These are phyloP conservation scores for Aphis craccivora DNA, from an alignment of 1,140 invertebrate genomes.

Conservation along the genomic window DNA sequence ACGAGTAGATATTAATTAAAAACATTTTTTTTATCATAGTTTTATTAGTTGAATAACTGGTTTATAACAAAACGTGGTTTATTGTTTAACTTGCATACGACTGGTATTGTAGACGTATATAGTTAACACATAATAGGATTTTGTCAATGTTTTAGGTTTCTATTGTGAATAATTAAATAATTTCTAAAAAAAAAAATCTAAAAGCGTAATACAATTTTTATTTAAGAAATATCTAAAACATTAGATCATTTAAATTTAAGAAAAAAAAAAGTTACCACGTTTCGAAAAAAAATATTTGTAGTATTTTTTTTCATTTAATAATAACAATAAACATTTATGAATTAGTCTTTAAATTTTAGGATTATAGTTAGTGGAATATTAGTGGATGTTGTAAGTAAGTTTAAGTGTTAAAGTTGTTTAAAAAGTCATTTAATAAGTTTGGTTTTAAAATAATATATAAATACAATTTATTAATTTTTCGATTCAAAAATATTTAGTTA, in stretches of 20 bases:
- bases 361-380: background rate
- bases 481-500: background rate
- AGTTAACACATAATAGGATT: background rate
- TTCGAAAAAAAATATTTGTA: background rate
- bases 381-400: background rate
- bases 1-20: no score
- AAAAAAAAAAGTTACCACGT: background rate
- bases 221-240: background rate
- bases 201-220: background rate
- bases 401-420: background rate
- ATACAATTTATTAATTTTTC: background rate
- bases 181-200: no score
- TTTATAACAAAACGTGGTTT: background rate
- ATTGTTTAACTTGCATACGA: no score
- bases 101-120: no score
- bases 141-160: background rate
- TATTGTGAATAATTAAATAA: background rate
- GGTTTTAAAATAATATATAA: background rate
- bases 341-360: no score
- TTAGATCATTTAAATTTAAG: background rate
- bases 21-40: background rate
- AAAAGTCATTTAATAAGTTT: background rate
- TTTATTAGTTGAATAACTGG: background rate
- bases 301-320: background rate
- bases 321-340: no score